Evolutionary conservation across 2,797 vertebrate species (phyloP), one percentile per base, ranked within the genome.

Genomic region (Centroberyx gerrardi): DNA sequence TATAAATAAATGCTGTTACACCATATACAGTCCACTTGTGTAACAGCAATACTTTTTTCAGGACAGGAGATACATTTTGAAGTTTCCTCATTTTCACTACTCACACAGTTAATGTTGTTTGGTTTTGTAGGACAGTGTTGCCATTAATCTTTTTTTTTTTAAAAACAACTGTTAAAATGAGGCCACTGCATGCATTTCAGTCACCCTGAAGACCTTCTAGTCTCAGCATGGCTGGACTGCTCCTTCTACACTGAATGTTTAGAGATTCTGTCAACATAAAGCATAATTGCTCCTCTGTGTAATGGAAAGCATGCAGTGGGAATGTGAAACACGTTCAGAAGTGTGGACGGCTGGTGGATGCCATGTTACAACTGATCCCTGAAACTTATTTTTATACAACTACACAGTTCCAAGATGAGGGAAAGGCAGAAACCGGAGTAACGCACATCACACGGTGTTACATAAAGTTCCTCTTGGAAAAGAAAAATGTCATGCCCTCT

Each of bases 261-360:
- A 71, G 51, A 29, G 68, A 82, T 62, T 91, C 87, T 87, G 82
- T 92, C 90, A 92, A 68, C 88, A 59, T 66, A 56, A n/a, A 60
- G 75, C 64, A 22, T 66, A 44, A 72, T 49, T 58, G 68, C 85
- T 76, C 74, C 46, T 68, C 68, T 1, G 27, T 74, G 84, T 72
- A 46, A 81, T 48, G 78, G 8, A 27, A 85, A 74, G 74, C 87
- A 81, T 73, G 71, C 80, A 71, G 62, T 36, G 84, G 80, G 84
- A 90, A 90, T 90, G 84, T 80, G 83, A 90, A 93, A 84, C 89
- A 88, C 22, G 82, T 76, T 79, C 58, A 82, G 62, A 83, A 86
- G 81, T 46, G 28, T 54, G 64, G 80, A 89, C 44, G 62, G 68
- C 53, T 81, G 76, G 69, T 82, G 74, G 68, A 82, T 75, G 74